These are phyloP conservation scores for Sycophila sp. DNA, from an alignment of 1,140 invertebrate genomes.

Conservation along the genomic window DNA sequence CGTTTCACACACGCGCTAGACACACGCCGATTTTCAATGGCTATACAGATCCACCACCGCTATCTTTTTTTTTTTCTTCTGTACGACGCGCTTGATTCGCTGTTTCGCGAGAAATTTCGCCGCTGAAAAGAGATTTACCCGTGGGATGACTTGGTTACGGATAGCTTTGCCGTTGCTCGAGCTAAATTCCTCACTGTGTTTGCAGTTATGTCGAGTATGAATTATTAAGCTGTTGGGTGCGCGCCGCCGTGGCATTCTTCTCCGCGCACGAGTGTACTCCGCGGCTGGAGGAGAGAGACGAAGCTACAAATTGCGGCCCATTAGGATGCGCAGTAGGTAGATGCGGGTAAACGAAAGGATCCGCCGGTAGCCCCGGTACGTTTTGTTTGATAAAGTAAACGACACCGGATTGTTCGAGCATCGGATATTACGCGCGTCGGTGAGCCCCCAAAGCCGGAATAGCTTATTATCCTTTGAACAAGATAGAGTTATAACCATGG, in stretches of 20 bases:
- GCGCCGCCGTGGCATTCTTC: not conserved
- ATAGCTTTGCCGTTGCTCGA: constrained; percentile 1
- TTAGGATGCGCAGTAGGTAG: not conserved
- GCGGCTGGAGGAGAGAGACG: not conserved
- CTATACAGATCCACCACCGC: no score
- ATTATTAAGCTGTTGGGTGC: not conserved
- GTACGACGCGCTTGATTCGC: not conserved
- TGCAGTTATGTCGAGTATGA: constrained; percentile 11
- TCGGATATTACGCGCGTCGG: no score
- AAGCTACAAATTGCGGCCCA: not conserved
- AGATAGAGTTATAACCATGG: no score
- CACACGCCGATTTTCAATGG: constrained; percentile 7
- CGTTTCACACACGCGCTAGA: not conserved
- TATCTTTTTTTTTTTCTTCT: not conserved
- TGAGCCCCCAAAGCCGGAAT: no score
- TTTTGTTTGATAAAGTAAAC: no score
- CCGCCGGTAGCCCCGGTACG: no score
- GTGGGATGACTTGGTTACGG: not conserved
- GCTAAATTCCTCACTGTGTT: constrained; percentile 2
- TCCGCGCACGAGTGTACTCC: not conserved
- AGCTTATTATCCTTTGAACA: no score
- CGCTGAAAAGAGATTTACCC: no score
- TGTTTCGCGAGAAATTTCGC: no score
- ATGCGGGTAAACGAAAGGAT: no score
- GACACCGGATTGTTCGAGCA: no score